Conservation (phyloP, 2,888 invertebrate species). For the Xiphydria camelus region DNA sequence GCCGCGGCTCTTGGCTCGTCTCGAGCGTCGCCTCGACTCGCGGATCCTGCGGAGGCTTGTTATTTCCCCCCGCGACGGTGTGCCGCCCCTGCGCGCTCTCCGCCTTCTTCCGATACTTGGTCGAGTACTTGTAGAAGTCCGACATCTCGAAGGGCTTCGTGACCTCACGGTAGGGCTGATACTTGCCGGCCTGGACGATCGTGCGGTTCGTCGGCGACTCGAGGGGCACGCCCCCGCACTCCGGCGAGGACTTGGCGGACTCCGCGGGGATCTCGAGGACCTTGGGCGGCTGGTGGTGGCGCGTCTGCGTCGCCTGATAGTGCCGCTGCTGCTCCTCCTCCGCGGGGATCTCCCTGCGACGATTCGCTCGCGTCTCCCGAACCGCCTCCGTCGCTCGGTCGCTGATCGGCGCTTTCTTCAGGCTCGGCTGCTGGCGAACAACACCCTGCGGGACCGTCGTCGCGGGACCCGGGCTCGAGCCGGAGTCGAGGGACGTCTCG, state of each 20-base stretch:
- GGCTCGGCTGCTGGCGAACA: neutral
- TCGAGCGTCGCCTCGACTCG: constrained; percentile 20
- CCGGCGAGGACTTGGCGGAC: constrained; percentile 59
- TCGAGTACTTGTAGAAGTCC: constrained; percentile 97
- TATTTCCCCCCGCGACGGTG: neutral
- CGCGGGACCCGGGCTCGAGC: constrained; percentile 51
- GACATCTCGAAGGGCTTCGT: constrained; percentile 98
- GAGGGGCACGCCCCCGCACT: constrained; percentile 62
- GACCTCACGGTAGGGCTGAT: constrained; percentile 89
- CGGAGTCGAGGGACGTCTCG: constrained; percentile 69
- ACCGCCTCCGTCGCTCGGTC: neutral
- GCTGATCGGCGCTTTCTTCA: neutral
- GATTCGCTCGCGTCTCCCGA: neutral
- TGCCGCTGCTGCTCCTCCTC: constrained; percentile 1
- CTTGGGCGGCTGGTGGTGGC: constrained; percentile 57
- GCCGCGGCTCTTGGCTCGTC: constrained; percentile 13
- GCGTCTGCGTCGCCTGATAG: constrained; percentile 23
- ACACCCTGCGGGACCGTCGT: constrained; percentile 27
- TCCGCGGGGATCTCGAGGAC: constrained; percentile 64
- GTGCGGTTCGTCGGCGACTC: constrained; percentile 84
- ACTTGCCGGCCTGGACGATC: constrained; percentile 84
- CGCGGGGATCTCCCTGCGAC: constrained; percentile 1
- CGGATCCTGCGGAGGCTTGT: constrained; percentile 17
- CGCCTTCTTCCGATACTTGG: constrained; percentile 76
- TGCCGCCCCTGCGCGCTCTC: constrained; percentile 6